Evolutionary conservation across 2,113 vertebrate species (phyloP).

Genomic region (Lucifuga dentata): DNA sequence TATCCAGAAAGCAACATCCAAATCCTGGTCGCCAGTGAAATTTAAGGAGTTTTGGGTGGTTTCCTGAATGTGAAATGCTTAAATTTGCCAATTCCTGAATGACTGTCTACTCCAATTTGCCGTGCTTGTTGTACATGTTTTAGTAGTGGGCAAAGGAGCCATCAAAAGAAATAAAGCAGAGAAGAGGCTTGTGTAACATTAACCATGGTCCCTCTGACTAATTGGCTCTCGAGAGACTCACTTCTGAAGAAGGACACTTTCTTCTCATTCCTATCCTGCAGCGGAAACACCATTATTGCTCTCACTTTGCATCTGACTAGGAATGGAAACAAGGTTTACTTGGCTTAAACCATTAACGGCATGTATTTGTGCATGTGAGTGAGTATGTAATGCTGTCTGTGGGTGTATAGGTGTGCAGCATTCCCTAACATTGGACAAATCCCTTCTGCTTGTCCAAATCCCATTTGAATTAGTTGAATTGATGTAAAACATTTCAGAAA

Average conservation of each 20-base stretch:
- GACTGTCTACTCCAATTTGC: constrained; percentile 19
- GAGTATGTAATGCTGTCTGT: constrained; percentile 1
- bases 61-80: not conserved
- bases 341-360: constrained; percentile 21
- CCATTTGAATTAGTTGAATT: constrained; percentile 61
- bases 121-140: constrained; percentile 45
- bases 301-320: constrained; percentile 2
- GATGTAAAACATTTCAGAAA: constrained; percentile 71
- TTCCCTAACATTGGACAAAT: constrained; percentile 42
- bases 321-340: constrained; percentile 19
- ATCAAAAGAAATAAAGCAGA: constrained; percentile 59
- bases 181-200: constrained; percentile 66
- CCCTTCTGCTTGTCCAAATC: constrained; percentile 41
- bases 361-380: constrained; percentile 9
- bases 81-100: constrained; percentile 16
- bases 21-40: not conserved
- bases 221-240: constrained; percentile 86
- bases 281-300: constrained; percentile 31
- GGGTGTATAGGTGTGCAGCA: constrained; percentile 4
- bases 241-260: constrained; percentile 57
- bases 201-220: constrained; percentile 79
- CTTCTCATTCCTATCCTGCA: constrained; percentile 44
- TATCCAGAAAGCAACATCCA: constrained; percentile 4
- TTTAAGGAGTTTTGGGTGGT: not conserved
- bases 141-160: constrained; percentile 34